Evolutionary conservation across 2,888 invertebrate species (phyloP), one percentile per base, ranked within the genome.

Genomic region (Melanostoma mellinum): DNA sequence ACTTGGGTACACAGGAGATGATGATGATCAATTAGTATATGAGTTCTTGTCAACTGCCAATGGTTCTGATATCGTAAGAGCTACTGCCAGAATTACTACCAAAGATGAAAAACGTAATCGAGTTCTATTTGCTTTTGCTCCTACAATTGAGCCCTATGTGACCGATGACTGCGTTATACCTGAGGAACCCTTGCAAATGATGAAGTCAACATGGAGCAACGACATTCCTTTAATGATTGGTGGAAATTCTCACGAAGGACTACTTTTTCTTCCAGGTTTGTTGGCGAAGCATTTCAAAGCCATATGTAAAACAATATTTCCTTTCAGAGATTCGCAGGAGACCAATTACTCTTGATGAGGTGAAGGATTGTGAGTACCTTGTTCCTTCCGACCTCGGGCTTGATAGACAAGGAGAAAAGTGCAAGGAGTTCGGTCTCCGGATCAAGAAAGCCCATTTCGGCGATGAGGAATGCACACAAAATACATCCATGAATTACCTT

Each of bases 161-260:
- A 88, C 82, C 6, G 87, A 87, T 4, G 75, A 87, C 9, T 89
- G 89, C 50, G 87, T 89, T 20, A 84, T 91, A 56, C 85, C 86
- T 3, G 86, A 87, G 46, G 80, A 86, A n/a, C 90, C 91, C 0
- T 32, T 74, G 0, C 78, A 89, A 2, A 35, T 91, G 86, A 35
- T 89, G 36, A 71, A 72, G 4, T 79, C 85, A 3, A 86, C 90
- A 0, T 91, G 91, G 91, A 89, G 90, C 48, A 88, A 90, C 61
- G 72, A 86, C 0, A 89, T 91, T 48, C 91, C 91, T 5, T 75
- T 91, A 2, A 71, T 91, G 36, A 87, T 91, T 86, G 90, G 91
- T 40, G 90, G 90, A 9, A 90, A 89, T 4, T 89, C 90, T 0
- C 88, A 88, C 60, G 91, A 91, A 85, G 91, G 91, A 1, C 58